phyloP scores from a whole-genome alignment of 1,140 invertebrate species.

The Acromyrmex charruanus region DNA sequence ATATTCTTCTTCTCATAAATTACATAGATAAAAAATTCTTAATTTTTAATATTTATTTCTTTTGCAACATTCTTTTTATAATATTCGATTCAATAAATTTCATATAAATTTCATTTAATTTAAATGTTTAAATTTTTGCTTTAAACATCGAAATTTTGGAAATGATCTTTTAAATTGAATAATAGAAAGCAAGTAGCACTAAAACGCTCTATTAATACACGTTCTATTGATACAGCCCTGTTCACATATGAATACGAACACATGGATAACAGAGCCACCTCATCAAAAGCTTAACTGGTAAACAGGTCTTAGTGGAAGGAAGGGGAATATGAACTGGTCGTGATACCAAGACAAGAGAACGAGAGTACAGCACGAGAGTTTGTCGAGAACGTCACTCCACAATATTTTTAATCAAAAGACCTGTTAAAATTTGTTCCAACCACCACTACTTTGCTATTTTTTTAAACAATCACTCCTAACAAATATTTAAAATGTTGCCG shows the following conservation, averaged over 20 bases:
- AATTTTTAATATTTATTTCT: background rate
- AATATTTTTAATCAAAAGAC: background rate
- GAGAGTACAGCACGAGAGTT: conserved; percentile 3
- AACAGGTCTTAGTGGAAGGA: conserved; percentile 9
- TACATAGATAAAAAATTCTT: background rate
- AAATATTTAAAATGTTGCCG: conserved; percentile 81
- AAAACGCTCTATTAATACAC: background rate
- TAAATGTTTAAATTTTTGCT: background rate
- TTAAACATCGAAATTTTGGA: background rate
- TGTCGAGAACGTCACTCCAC: background rate
- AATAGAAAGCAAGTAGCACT: background rate
- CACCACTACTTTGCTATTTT: background rate
- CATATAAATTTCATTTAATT: background rate
- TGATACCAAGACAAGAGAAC: background rate
- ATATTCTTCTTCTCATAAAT: background rate
- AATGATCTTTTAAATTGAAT: background rate
- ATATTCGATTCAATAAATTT: background rate
- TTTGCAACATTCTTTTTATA: background rate
- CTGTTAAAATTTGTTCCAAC: background rate
- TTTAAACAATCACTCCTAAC: background rate
- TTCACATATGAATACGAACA: background rate
- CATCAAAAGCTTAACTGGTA: conserved; percentile 22
- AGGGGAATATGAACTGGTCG: background rate
- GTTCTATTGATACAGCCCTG: conserved; percentile 64
- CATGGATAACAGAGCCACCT: conserved; percentile 6